Base-by-base conservation (phyloP, 1,140 invertebrate species). In the Leucophenga varia region DNA sequence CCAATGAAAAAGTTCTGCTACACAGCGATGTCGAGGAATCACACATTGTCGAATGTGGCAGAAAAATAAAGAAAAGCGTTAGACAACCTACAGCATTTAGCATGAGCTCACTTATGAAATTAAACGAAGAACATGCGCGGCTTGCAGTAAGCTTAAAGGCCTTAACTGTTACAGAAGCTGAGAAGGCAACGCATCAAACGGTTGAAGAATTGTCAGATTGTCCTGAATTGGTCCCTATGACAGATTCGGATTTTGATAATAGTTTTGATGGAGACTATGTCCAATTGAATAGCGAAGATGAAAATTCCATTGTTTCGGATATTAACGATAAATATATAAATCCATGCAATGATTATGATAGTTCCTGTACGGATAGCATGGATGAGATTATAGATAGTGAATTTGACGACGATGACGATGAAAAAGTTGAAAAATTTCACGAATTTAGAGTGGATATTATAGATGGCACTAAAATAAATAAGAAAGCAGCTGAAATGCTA, bases 201-300 rank as follows among this genome's bases (percentile, higher is more conserved):
- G 22, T 6, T 6, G 22, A 25, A 5, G 22, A 25, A 6, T 6
- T 5, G 5, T 25, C 22, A 5, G 36, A 46, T 17, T 50, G 47
- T 20, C 55, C 55, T 17, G 9, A 40, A 31, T 28, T 57, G n/a
- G 47, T 57, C 9, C 48, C 55, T 13, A 54, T 54, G 35, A 16
- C 31, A 25, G 13, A 6, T 46, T 7, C 13, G 16, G 31, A 18
- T 31, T 17, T 12, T 16, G 20, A 28, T 16, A 14, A 28, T 14
- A 42, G 21, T 19, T 42, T 12, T 13, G 21, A 5, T 31, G 13
- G 17, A 3, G 3, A 20, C 19, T 13, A 25, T 20, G 22, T 7
- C 4, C 4, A 42, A 14, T 13, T 28, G 8, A 35, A 20, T n/a
- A n/a, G n/a, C n/a, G n/a, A n/a, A n/a, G 14, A 35, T 3, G 10